Evolutionary conservation across 2,113 vertebrate genomes (phyloP), one percentile per base, ranked within the genome.

Genomic region (Corapipo altera): DNA sequence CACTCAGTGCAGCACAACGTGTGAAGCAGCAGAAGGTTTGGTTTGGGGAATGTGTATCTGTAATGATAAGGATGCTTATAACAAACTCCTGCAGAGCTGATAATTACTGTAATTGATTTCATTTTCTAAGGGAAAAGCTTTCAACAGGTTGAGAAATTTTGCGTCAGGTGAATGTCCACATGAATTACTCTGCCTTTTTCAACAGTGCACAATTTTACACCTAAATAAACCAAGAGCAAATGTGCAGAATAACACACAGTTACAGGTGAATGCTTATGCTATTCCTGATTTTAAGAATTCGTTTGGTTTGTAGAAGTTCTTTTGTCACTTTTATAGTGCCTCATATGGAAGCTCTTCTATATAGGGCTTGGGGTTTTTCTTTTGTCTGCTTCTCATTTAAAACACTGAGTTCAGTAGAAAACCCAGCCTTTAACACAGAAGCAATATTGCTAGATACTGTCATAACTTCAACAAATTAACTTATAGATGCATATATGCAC

Each of bases 111-210:
- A 48, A n/a, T 7, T 39, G 18, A 49, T 69, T 73, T 52, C 1
- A 17, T 44, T 28, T 85, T 82, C 18, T 62, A 48, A 69, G 6
- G 12, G 26, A 80, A 39, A 22, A 87, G 13, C 46, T 80, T 61
- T 88, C 33, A 51, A 55, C 19, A 55, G 21, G 8, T 35, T 75
- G 19, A n/a, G 26, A 49, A 70, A 49, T 49, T 59, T 70, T 93
- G 46, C 46, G 6, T 39, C 15, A 9, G 5, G 1, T 75, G 3
- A 35, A 12, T 0, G 0, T 87, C n/a, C 13, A 7, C 70, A 26
- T 43, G 7, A 37, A 43, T 65, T 35, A 28, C 57, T 89, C 39
- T 81, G 30, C 33, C 41, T 67, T 86, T 83, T 65, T 61, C 30
- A 73, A 21, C 33, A 41, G 57, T 73, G 44, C 11, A 46, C 24